Conservation (phyloP, 2,888 invertebrate species). For the Agriopis marginaria region DNA sequence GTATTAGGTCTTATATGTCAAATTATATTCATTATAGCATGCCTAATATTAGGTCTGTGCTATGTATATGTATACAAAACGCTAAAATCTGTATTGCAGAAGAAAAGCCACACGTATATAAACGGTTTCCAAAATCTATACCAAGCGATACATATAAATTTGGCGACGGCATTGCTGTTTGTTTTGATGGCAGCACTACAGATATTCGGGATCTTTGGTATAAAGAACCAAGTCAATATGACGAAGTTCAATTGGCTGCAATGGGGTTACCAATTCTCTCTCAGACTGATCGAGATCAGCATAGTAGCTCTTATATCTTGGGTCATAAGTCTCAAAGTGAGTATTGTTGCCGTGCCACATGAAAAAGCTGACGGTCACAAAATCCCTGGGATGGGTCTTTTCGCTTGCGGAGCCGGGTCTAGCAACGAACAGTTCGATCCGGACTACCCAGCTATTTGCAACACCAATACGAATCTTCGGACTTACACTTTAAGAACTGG, state of each 20-base stretch:
- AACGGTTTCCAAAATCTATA: conserved; percentile 93
- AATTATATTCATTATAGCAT: conserved; percentile 94
- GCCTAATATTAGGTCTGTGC: conserved; percentile 93
- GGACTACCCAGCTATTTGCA: conserved; percentile 94
- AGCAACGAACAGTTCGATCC: conserved; percentile 94
- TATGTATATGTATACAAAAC: conserved; percentile 94
- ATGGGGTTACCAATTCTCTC: conserved; percentile 96
- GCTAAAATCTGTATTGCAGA: conserved; percentile 90
- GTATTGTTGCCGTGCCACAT: conserved; percentile 87
- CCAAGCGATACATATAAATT: conserved; percentile 95
- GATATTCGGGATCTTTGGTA: conserved; percentile 89
- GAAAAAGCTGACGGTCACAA: conserved; percentile 89
- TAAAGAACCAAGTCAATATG: conserved; percentile 82
- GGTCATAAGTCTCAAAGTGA: conserved; percentile 92
- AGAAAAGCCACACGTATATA: conserved; percentile 92
- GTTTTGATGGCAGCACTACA: conserved; percentile 93
- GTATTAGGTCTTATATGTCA: conserved; percentile 92
- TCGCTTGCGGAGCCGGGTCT: conserved; percentile 93
- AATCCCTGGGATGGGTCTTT: conserved; percentile 92
- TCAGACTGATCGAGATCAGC: conserved; percentile 94
- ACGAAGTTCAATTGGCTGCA: conserved; percentile 94
- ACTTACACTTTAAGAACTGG: conserved; percentile 93
- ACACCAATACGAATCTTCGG: conserved; percentile 93
- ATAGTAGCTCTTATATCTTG: conserved; percentile 94
- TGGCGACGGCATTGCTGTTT: conserved; percentile 94